phyloP scores from a whole-genome alignment of 2,797 vertebrate genomes.

The Momotus momota region DNA sequence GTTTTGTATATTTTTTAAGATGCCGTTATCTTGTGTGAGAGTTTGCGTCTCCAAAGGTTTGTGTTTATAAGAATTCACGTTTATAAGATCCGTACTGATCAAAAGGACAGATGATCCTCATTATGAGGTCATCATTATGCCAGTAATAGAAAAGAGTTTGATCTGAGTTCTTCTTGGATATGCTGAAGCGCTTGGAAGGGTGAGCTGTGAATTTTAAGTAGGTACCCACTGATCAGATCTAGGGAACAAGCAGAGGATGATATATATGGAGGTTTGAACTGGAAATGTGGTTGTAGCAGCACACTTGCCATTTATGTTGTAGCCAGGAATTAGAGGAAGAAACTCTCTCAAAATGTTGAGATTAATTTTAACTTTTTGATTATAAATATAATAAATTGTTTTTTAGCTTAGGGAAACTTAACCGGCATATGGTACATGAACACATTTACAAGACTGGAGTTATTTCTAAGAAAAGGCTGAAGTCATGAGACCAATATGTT shows the following conservation, averaged over 20 bases:
- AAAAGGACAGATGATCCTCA: neutral
- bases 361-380: neutral
- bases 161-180: neutral
- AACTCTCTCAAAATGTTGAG: neutral
- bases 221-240: neutral
- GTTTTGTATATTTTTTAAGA: neutral
- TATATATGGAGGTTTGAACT: neutral
- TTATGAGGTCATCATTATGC: neutral
- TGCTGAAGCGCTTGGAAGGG: neutral
- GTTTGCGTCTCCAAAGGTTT: neutral
- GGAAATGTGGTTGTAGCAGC: neutral
- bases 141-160: neutral
- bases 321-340: neutral
- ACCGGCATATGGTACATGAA: neutral
- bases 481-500: neutral
- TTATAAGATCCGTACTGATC: neutral
- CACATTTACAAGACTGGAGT: neutral
- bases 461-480: neutral
- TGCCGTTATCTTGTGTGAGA: neutral
- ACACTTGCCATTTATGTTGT: neutral
- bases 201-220: neutral
- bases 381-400: neutral
- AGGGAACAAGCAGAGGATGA: neutral
- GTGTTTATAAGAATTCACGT: neutral
- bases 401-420: neutral